These are phyloP conservation scores for Cuculus canorus DNA, from an alignment of 2,797 vertebrate genomes.

Conservation along the genomic window DNA sequence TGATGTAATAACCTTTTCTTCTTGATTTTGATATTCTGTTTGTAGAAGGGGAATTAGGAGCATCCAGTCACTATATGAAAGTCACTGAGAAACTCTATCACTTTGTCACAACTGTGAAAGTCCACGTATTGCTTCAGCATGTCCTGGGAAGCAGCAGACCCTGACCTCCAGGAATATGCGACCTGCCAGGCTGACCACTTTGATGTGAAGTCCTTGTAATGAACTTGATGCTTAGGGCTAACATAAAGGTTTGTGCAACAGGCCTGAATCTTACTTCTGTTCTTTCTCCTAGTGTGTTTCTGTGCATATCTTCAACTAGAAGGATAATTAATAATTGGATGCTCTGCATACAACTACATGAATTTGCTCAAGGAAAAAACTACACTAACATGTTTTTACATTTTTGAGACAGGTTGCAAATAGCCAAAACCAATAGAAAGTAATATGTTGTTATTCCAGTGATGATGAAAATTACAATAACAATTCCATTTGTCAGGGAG, in stretches of 20 bases:
- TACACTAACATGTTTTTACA: neutral
- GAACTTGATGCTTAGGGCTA: neutral
- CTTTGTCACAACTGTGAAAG: neutral
- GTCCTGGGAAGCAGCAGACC: neutral
- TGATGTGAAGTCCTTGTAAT: neutral
- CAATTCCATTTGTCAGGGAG: neutral
- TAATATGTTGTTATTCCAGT: neutral
- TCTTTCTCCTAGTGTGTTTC: neutral
- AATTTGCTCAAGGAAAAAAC: neutral
- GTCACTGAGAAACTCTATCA: neutral
- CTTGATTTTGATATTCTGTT: neutral
- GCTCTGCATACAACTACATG: neutral
- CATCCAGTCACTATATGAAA: neutral
- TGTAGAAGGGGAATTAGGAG: neutral
- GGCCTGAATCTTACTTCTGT: neutral
- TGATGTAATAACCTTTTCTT: neutral
- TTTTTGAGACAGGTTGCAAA: neutral
- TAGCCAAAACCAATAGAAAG: neutral
- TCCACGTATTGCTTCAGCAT: neutral
- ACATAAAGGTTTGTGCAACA: neutral
- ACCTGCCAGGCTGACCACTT: neutral
- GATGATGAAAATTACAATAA: neutral
- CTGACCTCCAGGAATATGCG: neutral
- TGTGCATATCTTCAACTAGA: neutral
- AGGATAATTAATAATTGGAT: neutral